A percentile compares a stretch with the other conserved stretches of the same genome.
These are phyloP conservation scores for Tetragonisca angustula DNA, from an alignment of 2,888 invertebrate species.

Conservation along the genomic window DNA sequence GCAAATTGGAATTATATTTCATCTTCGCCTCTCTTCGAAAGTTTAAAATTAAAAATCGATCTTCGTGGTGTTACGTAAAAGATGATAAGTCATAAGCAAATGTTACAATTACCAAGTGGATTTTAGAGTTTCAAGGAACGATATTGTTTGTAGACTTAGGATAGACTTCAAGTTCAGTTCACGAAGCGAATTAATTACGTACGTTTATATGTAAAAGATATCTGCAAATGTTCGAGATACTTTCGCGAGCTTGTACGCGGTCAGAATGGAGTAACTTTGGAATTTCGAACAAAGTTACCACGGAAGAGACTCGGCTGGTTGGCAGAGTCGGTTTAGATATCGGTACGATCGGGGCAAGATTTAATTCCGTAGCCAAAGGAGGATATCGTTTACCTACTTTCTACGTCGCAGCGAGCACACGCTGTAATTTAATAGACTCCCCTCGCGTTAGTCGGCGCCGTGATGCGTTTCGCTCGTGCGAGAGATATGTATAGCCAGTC, in stretches of 20 bases:
- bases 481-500: constrained; percentile 59
- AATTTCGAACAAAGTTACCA: background rate
- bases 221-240: too few relatives aligned
- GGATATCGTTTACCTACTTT: constrained; percentile 68
- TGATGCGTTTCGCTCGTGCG: constrained; percentile 69
- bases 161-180: too few relatives aligned
- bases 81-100: background rate
- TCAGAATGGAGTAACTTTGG: background rate
- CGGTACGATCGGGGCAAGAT: constrained; percentile 44
- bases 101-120: background rate
- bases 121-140: background rate
- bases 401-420: constrained; percentile 58
- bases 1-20: background rate
- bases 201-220: too few relatives aligned
- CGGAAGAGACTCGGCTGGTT: constrained; percentile 13
- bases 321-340: constrained; percentile 26
- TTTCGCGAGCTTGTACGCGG: background rate
- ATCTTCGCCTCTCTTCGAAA: background rate
- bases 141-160: background rate
- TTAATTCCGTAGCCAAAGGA: constrained; percentile 51
- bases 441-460: constrained; percentile 62
- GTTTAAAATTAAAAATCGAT: background rate
- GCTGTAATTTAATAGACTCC: constrained; percentile 70
- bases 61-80: background rate
- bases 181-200: too few relatives aligned